Evolutionary conservation across 1,140 invertebrate genomes (phyloP).

Genomic region (Lucilia cuprina): DNA sequence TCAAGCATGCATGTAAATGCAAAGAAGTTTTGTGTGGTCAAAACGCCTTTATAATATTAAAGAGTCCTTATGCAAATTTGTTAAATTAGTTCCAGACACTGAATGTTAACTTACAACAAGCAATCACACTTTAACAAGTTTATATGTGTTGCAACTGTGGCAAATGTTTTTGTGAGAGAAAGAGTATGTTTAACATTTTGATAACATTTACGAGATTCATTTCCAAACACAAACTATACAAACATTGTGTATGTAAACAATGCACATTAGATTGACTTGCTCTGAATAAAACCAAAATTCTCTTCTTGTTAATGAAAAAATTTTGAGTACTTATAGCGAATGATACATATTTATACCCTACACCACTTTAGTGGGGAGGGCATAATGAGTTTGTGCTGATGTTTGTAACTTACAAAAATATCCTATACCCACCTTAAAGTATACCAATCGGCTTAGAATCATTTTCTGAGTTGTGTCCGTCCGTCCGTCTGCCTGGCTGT

Average conservation of each 20-base stretch:
- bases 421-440: no score
- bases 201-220: background rate
- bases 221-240: background rate
- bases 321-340: no score
- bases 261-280: background rate
- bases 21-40: constrained; percentile 25
- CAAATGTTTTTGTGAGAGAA: no score
- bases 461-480: no score
- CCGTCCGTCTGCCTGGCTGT: no score
- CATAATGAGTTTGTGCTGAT: no score
- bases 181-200: background rate
- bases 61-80: constrained; percentile 24
- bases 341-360: no score
- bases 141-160: background rate
- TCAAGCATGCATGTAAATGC: background rate
- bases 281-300: no score
- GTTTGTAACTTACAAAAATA: no score
- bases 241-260: background rate
- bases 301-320: no score
- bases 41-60: constrained; percentile 31
- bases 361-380: no score
- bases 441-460: no score
- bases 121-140: constrained; percentile 5
- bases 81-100: constrained; percentile 32
- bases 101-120: constrained; percentile 22